Percentiles rank a stretch among this genome's conserved stretches.
Conservation (phyloP, 1,140 invertebrate genomes). For the Drosophila virilis region DNA sequence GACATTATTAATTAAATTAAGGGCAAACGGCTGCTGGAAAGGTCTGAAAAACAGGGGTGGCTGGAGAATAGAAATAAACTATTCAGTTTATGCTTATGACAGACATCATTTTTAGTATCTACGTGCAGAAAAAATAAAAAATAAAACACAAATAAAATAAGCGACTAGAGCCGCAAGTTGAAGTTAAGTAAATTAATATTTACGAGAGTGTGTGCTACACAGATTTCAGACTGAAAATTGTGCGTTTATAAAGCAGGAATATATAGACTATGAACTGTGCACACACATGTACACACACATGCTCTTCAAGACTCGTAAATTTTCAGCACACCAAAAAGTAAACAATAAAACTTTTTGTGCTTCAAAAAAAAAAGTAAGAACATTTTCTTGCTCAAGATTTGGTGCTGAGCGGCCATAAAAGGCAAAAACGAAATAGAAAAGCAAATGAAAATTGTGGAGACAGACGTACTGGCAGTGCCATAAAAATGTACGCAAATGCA, state of each 20-base stretch:
- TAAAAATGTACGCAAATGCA: constrained; percentile 49
- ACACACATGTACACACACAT: constrained; percentile 18
- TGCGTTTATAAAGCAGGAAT: constrained; percentile 56
- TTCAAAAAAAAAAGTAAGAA: constrained; percentile 24
- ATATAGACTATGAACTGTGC: constrained; percentile 6
- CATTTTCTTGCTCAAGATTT: constrained; percentile 50
- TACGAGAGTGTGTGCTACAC: constrained; percentile 54
- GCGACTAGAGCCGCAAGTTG: constrained; percentile 51
- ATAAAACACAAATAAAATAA: constrained; percentile 48
- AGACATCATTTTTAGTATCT: constrained; percentile 44
- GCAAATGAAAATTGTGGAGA: constrained; percentile 46
- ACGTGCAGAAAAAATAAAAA: constrained; percentile 14
- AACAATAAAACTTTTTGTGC: constrained; percentile 72
- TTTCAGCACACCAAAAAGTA: constrained; percentile 66
- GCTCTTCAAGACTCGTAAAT: constrained; percentile 54
- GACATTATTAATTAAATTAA: constrained; percentile 20
- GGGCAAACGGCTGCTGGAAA: not conserved
- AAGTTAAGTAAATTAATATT: constrained; percentile 74
- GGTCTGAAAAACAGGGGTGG: not conserved
- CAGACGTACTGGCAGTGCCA: constrained; percentile 22
- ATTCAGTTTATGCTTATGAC: constrained; percentile 35
- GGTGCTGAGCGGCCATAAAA: constrained; percentile 59
- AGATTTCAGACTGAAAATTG: constrained; percentile 66
- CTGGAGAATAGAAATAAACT: constrained; percentile 22
- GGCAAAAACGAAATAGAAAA: constrained; percentile 41